These are phyloP conservation scores for Melipona quadrifasciata DNA, from an alignment of 1,140 invertebrate genomes.

Conservation along the genomic window DNA sequence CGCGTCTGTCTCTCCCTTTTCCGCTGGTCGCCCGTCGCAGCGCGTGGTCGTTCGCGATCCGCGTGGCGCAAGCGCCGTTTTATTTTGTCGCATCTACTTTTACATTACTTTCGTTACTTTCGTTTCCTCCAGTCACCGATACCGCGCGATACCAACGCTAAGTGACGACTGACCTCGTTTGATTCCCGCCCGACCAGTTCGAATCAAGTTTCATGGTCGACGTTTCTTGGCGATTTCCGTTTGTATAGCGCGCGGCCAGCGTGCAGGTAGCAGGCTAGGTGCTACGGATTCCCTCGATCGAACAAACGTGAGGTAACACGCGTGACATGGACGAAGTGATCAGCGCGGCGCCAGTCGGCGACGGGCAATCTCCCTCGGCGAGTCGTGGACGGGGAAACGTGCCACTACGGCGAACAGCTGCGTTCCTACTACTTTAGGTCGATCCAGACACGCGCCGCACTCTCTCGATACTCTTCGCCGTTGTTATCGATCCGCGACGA, in stretches of 20 bases:
- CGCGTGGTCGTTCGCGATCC: slow-evolving; percentile 25
- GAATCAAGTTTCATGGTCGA: slow-evolving; percentile 2
- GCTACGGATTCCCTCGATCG: background rate
- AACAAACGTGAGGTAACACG: background rate
- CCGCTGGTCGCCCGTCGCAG: background rate
- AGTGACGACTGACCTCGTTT: slow-evolving; percentile 27
- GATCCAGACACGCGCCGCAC: slow-evolving; percentile 6
- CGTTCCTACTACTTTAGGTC: slow-evolving; percentile 10
- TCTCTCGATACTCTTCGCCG: slow-evolving; percentile 17
- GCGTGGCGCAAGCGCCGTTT: slow-evolving; percentile 31
- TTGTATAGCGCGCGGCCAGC: background rate
- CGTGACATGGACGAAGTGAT: background rate
- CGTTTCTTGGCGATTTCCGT: slow-evolving; percentile 3
- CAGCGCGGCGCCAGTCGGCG: background rate
- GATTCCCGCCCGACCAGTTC: slow-evolving; percentile 20
- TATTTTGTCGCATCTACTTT: slow-evolving; percentile 25
- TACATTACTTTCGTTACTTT: slow-evolving; percentile 18
- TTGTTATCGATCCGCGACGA: slow-evolving; percentile 32
- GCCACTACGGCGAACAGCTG: background rate
- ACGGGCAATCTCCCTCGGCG: background rate
- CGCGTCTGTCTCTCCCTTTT: background rate
- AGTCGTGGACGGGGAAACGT: background rate
- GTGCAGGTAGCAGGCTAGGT: background rate
- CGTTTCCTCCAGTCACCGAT: slow-evolving; percentile 8
- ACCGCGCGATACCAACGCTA: background rate